Evolutionary conservation across 1,140 invertebrate genomes (phyloP), one percentile per base, ranked within the genome.

Genomic region (Anadara kagoshimensis): DNA sequence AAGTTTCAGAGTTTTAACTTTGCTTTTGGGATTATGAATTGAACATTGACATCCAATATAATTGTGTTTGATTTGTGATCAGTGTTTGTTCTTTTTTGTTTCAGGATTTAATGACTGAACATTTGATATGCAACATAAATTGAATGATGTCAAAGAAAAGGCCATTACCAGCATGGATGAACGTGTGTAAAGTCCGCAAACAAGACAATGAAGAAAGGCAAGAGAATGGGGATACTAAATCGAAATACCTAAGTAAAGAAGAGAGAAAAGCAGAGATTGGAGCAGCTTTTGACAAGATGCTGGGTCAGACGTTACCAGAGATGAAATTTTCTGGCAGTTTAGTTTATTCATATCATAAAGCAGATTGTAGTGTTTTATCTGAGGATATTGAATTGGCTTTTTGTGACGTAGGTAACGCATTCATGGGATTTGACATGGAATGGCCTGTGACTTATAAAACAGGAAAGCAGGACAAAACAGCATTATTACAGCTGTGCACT

Each of bases 391-490:
- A 67, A 51, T 64, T 57, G 54, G 44, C 24, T 20, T 53, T 58
- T 2, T 66, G 44, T 51, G 49, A 69, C 51, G 29, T 36, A n/a
- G 14, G 11, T 5, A 61, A 67, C 18, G 63, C 65, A 11, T 68
- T 53, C n/a, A 29, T 81, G 22, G 80, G 80, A 26, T 79, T 81
- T 68, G 80, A 81, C 47, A 79, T 69, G 58, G 80, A 81, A 45
- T 81, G 80, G 80, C 78, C 80, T 22, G 80, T 81, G 7, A 68
- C 75, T 3, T 81, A 81, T 63, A 22, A 61, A 43, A 51, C 53
- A n/a, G 80, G 80, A 24, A 73, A 70, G 61, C 72, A 79, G 63
- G 75, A 62, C 10, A 79, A 71, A 62, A 81, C 80, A 0, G 75
- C 80, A 11, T 29, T 75, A n/a, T 49, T 82, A 41, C 78, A 80